Conservation (phyloP, 2,888 invertebrate genomes). For the Dryadula phaetusa region DNA sequence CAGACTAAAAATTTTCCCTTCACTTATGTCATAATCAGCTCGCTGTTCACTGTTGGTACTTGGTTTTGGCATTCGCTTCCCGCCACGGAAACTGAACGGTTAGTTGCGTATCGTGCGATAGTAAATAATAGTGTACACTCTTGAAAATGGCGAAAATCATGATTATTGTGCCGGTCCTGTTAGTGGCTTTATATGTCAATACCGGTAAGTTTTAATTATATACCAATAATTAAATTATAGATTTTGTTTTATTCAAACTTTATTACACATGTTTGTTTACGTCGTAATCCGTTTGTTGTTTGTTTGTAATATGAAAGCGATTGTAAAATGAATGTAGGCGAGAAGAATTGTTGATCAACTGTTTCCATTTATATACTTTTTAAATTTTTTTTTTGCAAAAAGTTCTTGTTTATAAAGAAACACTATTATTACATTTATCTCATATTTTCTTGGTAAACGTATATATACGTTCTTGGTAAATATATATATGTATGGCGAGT, state of each 20-base stretch:
- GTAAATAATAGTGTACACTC: constrained; percentile 51
- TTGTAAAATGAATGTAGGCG: neutral
- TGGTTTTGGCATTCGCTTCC: constrained; percentile 62
- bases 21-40: constrained; percentile 23
- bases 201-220: constrained; percentile 62
- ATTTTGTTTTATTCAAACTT: neutral
- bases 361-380: neutral
- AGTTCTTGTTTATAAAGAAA: too few species aligned
- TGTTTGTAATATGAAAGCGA: constrained; percentile 1
- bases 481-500: too few species aligned
- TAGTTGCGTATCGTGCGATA: constrained; percentile 51
- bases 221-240: constrained; percentile 22
- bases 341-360: neutral
- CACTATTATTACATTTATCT: too few species aligned
- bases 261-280: constrained; percentile 23
- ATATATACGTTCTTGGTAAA: too few species aligned
- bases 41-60: neutral
- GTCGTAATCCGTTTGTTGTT: neutral
- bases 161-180: constrained; percentile 69
- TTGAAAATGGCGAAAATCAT: constrained; percentile 69
- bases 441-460: too few species aligned
- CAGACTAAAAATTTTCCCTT: constrained; percentile 34
- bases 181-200: constrained; percentile 69
- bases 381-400: too few species aligned
- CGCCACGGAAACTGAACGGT: constrained; percentile 56